These are phyloP conservation scores for Resseliella maxima DNA, from an alignment of 2,888 invertebrate genomes.

Conservation along the genomic window DNA sequence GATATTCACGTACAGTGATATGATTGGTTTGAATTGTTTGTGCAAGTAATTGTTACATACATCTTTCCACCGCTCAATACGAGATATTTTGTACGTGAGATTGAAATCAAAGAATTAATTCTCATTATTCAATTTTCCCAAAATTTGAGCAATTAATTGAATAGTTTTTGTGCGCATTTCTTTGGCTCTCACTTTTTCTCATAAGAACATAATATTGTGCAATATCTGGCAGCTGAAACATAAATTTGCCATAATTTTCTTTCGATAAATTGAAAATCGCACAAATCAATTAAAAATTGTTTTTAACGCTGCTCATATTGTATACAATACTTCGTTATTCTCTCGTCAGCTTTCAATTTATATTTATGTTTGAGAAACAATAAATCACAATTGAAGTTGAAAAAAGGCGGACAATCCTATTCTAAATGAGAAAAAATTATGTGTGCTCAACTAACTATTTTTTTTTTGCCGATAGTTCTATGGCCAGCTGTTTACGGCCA, in stretches of 20 bases:
- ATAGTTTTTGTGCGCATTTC: not conserved
- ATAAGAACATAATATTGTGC: not conserved
- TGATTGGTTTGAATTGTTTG: constrained; percentile 5
- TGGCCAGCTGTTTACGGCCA: not conserved
- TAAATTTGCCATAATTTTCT: not conserved
- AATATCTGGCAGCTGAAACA: not conserved
- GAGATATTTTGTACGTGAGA: not conserved
- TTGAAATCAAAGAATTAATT: constrained; percentile 48
- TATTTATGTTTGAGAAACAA: not conserved
- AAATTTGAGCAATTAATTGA: constrained; percentile 9
- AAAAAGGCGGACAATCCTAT: constrained; percentile 35
- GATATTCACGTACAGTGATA: not conserved
- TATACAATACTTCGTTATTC: not conserved
- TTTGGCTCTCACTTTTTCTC: constrained; percentile 1
- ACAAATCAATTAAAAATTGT: not conserved
- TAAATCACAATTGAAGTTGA: constrained; percentile 42
- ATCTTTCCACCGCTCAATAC: not conserved
- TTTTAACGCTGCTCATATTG: not conserved
- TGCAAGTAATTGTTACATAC: not conserved
- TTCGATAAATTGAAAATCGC: not conserved
- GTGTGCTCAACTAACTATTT: not conserved
- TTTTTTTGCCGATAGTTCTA: not conserved
- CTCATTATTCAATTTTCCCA: constrained; percentile 40
- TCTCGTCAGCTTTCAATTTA: constrained; percentile 13
- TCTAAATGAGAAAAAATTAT: not conserved